phyloP scores from a whole-genome alignment of 2,797 vertebrate species.

The Microtus agrestis region DNA sequence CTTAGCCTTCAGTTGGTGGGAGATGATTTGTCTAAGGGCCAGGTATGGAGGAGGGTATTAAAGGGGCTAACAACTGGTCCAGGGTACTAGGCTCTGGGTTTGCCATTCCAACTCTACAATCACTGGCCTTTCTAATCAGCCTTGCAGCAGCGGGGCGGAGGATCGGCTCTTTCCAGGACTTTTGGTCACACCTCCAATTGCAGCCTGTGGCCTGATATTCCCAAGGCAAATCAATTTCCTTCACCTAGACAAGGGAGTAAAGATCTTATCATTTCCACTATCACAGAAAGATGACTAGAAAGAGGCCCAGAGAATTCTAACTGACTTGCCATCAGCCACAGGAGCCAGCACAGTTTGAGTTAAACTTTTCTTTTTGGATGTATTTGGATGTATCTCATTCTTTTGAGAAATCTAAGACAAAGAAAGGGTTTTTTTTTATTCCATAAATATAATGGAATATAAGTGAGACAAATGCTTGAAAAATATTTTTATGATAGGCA shows the following conservation, averaged over 20 bases:
- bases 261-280: too few species aligned
- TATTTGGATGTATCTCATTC: background rate
- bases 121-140: background rate
- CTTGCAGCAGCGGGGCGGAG: background rate
- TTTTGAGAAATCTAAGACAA: constrained; percentile 24
- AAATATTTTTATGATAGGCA: background rate
- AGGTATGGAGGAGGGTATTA: background rate
- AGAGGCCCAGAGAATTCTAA: background rate
- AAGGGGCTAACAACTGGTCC: background rate
- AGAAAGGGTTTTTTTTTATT: background rate
- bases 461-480: background rate
- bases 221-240: background rate
- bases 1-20: background rate
- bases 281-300: background rate
- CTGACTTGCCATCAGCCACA: background rate
- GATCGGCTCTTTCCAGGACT: background rate
- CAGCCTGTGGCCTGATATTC: background rate
- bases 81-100: background rate
- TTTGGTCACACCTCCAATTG: background rate
- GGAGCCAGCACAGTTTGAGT: background rate
- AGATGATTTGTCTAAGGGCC: background rate
- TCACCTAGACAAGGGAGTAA: background rate
- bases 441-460: background rate
- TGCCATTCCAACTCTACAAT: background rate
- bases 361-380: background rate